phyloP scores from a whole-genome alignment of 2,113 vertebrate genomes.

The Psophia crepitans region DNA sequence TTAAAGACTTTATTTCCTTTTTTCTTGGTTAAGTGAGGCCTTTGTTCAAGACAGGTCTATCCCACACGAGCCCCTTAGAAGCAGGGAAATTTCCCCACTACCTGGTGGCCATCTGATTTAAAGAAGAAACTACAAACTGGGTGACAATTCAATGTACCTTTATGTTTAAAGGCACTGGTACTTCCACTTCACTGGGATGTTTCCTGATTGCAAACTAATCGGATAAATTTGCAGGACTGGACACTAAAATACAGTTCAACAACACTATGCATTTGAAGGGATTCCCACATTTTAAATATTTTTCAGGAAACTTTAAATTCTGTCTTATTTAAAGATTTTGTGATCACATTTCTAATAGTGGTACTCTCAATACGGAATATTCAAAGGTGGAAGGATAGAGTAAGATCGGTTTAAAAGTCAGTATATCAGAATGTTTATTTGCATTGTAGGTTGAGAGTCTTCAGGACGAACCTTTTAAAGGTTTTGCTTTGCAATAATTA shows the following conservation, averaged over 20 bases:
- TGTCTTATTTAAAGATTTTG: not conserved
- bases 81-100: not conserved
- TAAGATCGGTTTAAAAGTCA: not conserved
- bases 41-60: not conserved
- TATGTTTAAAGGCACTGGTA: not conserved
- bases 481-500: not conserved
- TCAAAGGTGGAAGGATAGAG: not conserved
- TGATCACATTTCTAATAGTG: not conserved
- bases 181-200: not conserved
- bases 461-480: not conserved
- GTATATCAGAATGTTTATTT: not conserved
- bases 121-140: not conserved
- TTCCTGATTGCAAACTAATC: not conserved
- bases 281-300: not conserved
- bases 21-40: not conserved
- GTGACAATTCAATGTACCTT: not conserved
- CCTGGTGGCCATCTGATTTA: not conserved
- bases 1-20: not conserved
- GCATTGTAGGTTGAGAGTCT: not conserved
- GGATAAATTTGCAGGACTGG: not conserved
- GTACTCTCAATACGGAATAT: not conserved
- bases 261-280: not conserved
- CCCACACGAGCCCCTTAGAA: not conserved
- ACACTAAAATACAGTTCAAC: not conserved
- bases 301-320: not conserved